Conservation (phyloP, 1,140 invertebrate genomes). For the Grapholita molesta region DNA sequence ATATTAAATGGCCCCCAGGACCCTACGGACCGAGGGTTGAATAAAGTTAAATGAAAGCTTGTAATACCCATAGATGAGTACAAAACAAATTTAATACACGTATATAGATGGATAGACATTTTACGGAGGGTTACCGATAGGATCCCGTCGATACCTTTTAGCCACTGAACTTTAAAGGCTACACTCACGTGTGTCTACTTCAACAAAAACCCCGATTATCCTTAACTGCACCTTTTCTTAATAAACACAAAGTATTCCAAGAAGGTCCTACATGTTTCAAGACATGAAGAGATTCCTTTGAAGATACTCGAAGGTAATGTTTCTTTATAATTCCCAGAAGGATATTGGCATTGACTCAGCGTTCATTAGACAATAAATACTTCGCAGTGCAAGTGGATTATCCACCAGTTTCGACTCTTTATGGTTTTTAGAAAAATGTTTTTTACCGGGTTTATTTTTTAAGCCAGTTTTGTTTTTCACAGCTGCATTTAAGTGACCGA, state of each 20-base stretch:
- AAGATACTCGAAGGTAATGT: slow-evolving; percentile 25
- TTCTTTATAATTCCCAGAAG: slow-evolving; percentile 27
- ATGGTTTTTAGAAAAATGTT: background rate
- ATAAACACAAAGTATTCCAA: background rate
- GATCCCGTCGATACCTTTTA: too few species aligned
- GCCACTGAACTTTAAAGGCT: background rate
- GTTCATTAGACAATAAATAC: slow-evolving; percentile 31
- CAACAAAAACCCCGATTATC: background rate
- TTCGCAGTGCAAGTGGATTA: slow-evolving; percentile 6
- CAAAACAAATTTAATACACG: too few species aligned
- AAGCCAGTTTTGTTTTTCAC: background rate
- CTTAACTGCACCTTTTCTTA: background rate
- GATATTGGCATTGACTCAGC: slow-evolving; percentile 25
- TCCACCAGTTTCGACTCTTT: slow-evolving; percentile 1
- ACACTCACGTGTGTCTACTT: background rate
- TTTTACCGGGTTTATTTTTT: background rate
- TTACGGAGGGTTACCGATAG: too few species aligned
- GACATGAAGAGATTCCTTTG: slow-evolving; percentile 28
- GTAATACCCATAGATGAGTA: too few species aligned
- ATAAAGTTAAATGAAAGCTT: too few species aligned
- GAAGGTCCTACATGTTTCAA: background rate
- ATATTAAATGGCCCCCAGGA: too few species aligned
- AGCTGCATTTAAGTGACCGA: too few species aligned
- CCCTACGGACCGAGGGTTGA: too few species aligned
- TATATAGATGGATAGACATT: too few species aligned